Conservation (phyloP, 2,888 invertebrate species). For the Rotaria macrura region DNA sequence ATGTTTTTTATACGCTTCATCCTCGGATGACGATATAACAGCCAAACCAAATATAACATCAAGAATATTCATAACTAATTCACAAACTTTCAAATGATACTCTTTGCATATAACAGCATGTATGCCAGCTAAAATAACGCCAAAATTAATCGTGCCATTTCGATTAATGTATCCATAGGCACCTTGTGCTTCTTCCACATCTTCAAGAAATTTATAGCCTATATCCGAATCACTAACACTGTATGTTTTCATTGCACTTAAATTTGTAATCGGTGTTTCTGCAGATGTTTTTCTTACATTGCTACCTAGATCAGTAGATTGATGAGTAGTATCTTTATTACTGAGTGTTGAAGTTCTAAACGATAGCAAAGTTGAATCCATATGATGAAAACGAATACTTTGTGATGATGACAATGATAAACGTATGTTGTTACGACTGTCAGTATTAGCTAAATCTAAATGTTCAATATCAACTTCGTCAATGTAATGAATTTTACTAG, state of each 20-base stretch:
- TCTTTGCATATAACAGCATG: constrained; percentile 33
- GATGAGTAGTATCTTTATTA: background rate
- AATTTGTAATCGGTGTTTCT: background rate
- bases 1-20: background rate
- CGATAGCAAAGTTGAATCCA: background rate
- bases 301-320: background rate
- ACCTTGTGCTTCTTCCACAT: constrained; percentile 25
- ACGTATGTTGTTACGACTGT: background rate
- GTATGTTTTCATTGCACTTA: background rate
- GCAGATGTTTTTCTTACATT: background rate
- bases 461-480: constrained; percentile 13
- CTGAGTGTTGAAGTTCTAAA: background rate
- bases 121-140: constrained; percentile 24
- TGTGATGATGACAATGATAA: background rate
- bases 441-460: background rate
- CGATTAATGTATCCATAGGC: constrained; percentile 24
- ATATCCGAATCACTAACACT: constrained; percentile 28
- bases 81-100: constrained; percentile 28
- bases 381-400: background rate
- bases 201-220: constrained; percentile 23
- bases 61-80: constrained; percentile 28
- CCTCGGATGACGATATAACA: constrained; percentile 16
- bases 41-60: constrained; percentile 28
- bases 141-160: constrained; percentile 29
- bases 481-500: background rate